Conservation (phyloP, 2,113 vertebrate genomes). For the Elgaria multicarinata region DNA sequence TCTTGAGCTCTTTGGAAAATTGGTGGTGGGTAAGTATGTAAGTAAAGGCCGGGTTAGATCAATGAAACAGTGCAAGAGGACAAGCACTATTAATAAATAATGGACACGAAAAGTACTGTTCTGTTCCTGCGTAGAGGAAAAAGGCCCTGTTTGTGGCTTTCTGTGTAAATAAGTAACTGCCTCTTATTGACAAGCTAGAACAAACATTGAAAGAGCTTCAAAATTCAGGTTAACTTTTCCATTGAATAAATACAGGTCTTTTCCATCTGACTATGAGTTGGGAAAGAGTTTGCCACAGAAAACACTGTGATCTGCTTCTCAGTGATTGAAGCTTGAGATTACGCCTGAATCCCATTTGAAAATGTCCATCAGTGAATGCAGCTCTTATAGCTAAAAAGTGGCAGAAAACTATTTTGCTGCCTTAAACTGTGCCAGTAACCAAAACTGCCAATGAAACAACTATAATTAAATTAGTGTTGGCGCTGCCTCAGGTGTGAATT, state of each 20-base stretch:
- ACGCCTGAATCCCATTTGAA: background rate
- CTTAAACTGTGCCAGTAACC: background rate
- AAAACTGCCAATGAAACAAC: background rate
- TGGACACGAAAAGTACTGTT: background rate
- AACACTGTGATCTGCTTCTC: slow-evolving; percentile 16
- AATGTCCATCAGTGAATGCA: background rate
- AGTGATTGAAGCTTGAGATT: background rate
- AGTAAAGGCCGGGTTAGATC: background rate
- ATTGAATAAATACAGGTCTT: slow-evolving; percentile 48
- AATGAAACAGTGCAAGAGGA: background rate
- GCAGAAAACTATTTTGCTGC: background rate
- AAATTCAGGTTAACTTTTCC: slow-evolving; percentile 58
- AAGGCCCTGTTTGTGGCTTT: background rate
- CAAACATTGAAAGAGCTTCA: slow-evolving; percentile 60
- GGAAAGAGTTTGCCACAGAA: background rate
- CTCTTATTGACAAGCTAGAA: slow-evolving; percentile 55
- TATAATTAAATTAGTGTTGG: background rate
- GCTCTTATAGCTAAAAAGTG: background rate
- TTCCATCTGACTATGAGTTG: background rate
- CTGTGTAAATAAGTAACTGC: slow-evolving; percentile 36
- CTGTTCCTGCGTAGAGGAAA: background rate
- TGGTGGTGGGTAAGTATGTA: background rate
- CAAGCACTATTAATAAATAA: background rate
- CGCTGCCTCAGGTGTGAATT: background rate
- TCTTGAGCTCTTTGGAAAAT: background rate